phyloP scores from a whole-genome alignment of 2,797 vertebrate genomes.

The Amblyraja radiata region DNA sequence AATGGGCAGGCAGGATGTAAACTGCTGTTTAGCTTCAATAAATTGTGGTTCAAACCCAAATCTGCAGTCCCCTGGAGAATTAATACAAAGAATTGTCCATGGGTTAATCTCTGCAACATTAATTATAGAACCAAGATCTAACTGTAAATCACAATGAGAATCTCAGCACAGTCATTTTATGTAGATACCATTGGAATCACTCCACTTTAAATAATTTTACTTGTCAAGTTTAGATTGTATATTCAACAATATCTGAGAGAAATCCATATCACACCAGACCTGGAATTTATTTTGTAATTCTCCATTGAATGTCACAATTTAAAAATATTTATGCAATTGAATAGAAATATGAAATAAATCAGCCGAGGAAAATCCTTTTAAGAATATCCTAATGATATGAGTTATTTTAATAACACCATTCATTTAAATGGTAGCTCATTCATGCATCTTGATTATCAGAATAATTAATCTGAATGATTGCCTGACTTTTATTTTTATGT shows the following conservation, averaged over 20 bases:
- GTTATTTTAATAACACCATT: not conserved
- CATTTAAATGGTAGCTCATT: not conserved
- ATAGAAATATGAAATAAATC: not conserved
- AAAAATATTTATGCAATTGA: not conserved
- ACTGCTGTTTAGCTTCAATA: not conserved
- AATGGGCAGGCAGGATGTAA: constrained; percentile 35
- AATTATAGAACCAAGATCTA: not conserved
- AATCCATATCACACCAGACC: not conserved
- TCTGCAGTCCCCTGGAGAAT: not conserved
- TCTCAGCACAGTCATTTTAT: not conserved
- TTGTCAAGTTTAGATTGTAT: not conserved
- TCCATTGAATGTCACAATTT: not conserved
- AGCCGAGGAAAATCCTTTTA: not conserved
- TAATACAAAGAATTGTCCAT: not conserved
- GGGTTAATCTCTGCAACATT: not conserved
- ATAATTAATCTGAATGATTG: not conserved
- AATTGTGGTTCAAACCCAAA: not conserved
- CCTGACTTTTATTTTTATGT: not conserved
- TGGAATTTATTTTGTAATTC: not conserved
- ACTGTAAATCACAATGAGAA: not conserved
- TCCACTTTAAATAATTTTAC: not conserved
- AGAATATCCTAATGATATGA: not conserved
- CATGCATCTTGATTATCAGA: not conserved
- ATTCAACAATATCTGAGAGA: not conserved
- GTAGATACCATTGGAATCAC: not conserved